These are phyloP conservation scores for Panonychus citri DNA, from an alignment of 1,140 invertebrate species.

Conservation along the genomic window DNA sequence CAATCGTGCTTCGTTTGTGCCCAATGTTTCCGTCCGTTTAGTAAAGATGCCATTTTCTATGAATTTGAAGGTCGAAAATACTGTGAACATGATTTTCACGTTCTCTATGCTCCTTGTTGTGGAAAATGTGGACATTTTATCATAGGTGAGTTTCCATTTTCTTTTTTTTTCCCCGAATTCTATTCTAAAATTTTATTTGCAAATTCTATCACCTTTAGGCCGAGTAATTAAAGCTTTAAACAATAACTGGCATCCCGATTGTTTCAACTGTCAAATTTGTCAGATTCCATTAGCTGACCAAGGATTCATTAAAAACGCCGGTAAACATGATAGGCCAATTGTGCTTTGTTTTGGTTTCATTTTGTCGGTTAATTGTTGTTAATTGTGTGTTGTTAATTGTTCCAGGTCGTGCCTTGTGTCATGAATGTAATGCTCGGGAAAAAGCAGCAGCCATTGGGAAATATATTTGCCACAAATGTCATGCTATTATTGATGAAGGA, in stretches of 20 bases:
- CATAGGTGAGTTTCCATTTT: slow-evolving; percentile 35
- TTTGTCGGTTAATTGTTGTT: not conserved
- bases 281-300: slow-evolving; percentile 70
- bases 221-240: slow-evolving; percentile 99
- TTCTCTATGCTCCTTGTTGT: slow-evolving; percentile 92
- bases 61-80: slow-evolving; percentile 93
- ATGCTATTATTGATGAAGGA: slow-evolving; percentile 83
- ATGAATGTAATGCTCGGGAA: slow-evolving; percentile 83
- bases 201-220: not conserved
- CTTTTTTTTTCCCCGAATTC: not conserved
- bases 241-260: slow-evolving; percentile 89
- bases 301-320: slow-evolving; percentile 84
- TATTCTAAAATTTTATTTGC: not conserved
- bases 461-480: slow-evolving; percentile 96
- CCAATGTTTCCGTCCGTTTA: slow-evolving; percentile 12
- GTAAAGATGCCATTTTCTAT: slow-evolving; percentile 14
- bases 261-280: slow-evolving; percentile 89
- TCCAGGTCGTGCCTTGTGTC: slow-evolving; percentile 53
- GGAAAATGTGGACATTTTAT: slow-evolving; percentile 90
- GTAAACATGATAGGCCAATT: slow-evolving; percentile 10
- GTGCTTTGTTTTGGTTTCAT: not conserved
- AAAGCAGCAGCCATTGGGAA: slow-evolving; percentile 85
- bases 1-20: slow-evolving; percentile 87
- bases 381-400: not conserved
- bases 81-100: slow-evolving; percentile 97